phyloP scores from a whole-genome alignment of 2,888 invertebrate species.

The Drosophila atroscutellata region DNA sequence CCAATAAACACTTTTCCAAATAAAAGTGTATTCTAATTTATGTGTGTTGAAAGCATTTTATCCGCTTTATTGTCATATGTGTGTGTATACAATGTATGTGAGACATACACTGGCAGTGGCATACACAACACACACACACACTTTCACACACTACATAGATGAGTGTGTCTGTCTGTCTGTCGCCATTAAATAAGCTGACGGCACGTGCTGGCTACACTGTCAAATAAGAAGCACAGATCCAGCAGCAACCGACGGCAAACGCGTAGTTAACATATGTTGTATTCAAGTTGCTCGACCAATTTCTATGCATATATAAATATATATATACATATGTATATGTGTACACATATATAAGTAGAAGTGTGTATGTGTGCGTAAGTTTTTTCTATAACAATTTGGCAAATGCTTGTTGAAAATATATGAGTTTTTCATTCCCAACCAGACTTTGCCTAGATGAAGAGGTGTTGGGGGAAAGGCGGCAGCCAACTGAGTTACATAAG shows the following conservation, averaged over 20 bases:
- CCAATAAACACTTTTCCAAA: not conserved
- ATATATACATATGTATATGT: constrained; percentile 5
- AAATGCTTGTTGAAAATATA: constrained; percentile 69
- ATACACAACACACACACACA: not conserved
- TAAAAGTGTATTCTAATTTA: not conserved
- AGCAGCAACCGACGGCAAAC: constrained; percentile 45
- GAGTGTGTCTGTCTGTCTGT: constrained; percentile 24
- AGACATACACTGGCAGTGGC: not conserved
- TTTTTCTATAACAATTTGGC: constrained; percentile 71
- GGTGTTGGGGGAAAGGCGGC: not conserved
- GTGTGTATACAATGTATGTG: not conserved
- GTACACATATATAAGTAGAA: not conserved
- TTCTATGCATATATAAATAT: constrained; percentile 29
- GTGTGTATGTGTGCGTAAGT: constrained; percentile 27
- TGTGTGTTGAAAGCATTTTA: not conserved
- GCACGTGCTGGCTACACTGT: constrained; percentile 57
- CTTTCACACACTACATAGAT: not conserved
- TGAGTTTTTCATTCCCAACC: constrained; percentile 52
- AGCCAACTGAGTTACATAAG: constrained; percentile 65
- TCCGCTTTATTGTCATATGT: not conserved
- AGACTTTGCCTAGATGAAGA: constrained; percentile 15
- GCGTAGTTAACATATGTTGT: constrained; percentile 75
- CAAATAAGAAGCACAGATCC: constrained; percentile 34
- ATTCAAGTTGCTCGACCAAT: constrained; percentile 59
- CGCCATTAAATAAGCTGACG: constrained; percentile 39